Percentiles rank a stretch among this genome's conserved stretches.
Evolutionary conservation across 2,797 vertebrate genomes (phyloP).

Genomic region (Pyrrhura leucotis): DNA sequence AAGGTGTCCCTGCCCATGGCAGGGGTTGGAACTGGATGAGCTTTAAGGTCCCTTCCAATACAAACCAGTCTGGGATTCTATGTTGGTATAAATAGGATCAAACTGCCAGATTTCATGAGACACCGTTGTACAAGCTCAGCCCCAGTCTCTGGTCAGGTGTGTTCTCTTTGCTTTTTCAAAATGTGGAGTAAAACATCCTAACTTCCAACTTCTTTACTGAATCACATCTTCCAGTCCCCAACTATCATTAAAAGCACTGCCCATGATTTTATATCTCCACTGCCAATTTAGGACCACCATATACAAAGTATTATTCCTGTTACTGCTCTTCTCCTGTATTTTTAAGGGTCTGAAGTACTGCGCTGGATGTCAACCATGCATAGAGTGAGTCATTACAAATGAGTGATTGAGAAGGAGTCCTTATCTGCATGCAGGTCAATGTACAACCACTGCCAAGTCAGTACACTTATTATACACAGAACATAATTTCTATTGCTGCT

Average conservation of each 20-base stretch:
- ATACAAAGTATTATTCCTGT: background rate
- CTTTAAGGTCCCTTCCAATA: background rate
- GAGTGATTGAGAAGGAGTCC: background rate
- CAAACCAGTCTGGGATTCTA: background rate
- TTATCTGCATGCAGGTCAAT: background rate
- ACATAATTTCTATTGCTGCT: background rate
- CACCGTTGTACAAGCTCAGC: background rate
- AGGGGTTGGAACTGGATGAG: background rate
- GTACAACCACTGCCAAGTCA: background rate
- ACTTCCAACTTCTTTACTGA: background rate
- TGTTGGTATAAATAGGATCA: background rate
- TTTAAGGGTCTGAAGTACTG: background rate
- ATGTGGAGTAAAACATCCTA: background rate
- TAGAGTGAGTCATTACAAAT: background rate
- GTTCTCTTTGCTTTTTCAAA: background rate
- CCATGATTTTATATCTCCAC: background rate
- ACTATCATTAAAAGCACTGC: background rate
- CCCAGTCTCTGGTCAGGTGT: background rate
- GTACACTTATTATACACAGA: background rate
- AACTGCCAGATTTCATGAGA: background rate
- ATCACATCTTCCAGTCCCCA: background rate
- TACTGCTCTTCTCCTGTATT: background rate
- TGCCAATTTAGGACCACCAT: background rate
- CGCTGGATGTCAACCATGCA: background rate
- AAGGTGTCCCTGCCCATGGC: background rate